These are phyloP conservation scores for Amphipoea oculea DNA, from an alignment of 2,888 invertebrate species.

Conservation along the genomic window DNA sequence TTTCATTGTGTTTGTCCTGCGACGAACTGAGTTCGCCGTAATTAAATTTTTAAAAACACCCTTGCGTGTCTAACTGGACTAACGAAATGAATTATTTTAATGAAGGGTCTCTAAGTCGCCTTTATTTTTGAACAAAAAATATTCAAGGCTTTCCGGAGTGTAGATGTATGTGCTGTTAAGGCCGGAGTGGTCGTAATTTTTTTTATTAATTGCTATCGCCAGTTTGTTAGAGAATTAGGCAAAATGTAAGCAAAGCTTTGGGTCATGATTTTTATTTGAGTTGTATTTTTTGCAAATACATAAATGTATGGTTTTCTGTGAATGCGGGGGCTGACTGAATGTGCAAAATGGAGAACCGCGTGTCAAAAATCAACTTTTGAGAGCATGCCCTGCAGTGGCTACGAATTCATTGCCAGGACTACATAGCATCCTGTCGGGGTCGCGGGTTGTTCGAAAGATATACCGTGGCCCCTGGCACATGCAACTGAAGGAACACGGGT, in stretches of 20 bases:
- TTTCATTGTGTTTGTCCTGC: conserved; percentile 66
- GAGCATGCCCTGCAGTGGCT: not conserved
- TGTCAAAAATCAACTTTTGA: not conserved
- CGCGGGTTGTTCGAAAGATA: too few relatives aligned
- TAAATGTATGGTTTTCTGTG: not conserved
- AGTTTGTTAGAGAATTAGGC: conserved; percentile 41
- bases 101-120: conserved; percentile 75
- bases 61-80: conserved; percentile 81
- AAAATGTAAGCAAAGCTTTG: conserved; percentile 42
- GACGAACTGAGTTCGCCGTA: conserved; percentile 65
- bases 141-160: conserved; percentile 57
- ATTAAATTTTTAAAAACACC: conserved; percentile 83
- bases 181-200: conserved; percentile 37
- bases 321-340: not conserved
- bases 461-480: too few relatives aligned
- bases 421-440: too few relatives aligned
- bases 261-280: conserved; percentile 16
- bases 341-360: too few relatives aligned
- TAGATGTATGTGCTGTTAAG: conserved; percentile 53
- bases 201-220: conserved; percentile 55
- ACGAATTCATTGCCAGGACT: not conserved
- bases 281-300: conserved; percentile 1
- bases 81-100: conserved; percentile 87
- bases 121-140: conserved; percentile 60
- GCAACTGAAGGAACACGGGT: too few relatives aligned